These are phyloP conservation scores for Malthinus seriepunctatus DNA, from an alignment of 2,888 invertebrate genomes.

Conservation along the genomic window DNA sequence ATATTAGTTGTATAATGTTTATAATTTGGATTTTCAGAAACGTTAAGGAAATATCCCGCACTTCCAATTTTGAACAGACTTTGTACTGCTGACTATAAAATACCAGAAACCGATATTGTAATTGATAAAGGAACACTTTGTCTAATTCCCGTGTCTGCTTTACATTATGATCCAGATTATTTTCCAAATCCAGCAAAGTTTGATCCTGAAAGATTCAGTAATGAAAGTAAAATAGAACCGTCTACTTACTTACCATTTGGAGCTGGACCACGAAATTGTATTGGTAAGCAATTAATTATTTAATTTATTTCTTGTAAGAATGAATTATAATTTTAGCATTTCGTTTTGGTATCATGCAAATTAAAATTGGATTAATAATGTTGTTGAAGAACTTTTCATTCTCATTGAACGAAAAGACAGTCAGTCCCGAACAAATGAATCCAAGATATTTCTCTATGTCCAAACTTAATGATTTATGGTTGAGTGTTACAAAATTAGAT, in stretches of 20 bases:
- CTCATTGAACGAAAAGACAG: conserved; percentile 28
- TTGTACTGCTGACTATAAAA: conserved; percentile 37
- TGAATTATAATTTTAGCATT: conserved; percentile 22
- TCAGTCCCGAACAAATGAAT: conserved; percentile 14
- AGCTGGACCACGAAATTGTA: conserved; percentile 33
- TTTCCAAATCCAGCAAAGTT: conserved; percentile 45
- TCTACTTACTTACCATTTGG: conserved; percentile 42
- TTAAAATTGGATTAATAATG: conserved; percentile 41
- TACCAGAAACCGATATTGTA: conserved; percentile 34
- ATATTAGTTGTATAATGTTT: too few species aligned
- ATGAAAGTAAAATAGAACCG: conserved; percentile 30
- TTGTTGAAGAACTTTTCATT: conserved; percentile 34
- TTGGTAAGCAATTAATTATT: conserved; percentile 15
- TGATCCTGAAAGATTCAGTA: conserved; percentile 46
- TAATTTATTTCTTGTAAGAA: not conserved
- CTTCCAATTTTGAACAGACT: conserved; percentile 37
- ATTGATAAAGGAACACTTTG: conserved; percentile 35
- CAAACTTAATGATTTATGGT: conserved; percentile 5
- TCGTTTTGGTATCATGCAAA: conserved; percentile 45
- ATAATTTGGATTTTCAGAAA: conserved; percentile 46
- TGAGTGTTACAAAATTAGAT: conserved; percentile 13
- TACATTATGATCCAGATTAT: conserved; percentile 45
- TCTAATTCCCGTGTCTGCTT: conserved; percentile 37
- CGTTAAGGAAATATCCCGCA: conserved; percentile 48
- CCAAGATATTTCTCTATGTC: conserved; percentile 7